A percentile compares a stretch with the other conserved stretches of the same genome.
Conservation (phyloP, 1,140 invertebrate species). For the Himalopsyche phryganea region DNA sequence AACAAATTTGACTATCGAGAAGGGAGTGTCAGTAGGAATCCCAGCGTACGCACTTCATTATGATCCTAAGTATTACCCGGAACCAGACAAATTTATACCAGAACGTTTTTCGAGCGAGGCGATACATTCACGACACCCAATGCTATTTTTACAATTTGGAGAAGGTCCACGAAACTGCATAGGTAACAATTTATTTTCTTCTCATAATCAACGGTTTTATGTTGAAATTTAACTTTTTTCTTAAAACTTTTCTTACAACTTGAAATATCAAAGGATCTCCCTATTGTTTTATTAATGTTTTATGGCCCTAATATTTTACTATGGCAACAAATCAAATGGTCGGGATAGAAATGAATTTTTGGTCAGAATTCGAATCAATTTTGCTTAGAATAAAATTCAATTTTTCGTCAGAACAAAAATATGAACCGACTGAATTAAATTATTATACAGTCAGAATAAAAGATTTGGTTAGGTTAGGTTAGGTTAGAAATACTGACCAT, state of each 20-base stretch:
- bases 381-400: too few relatives aligned
- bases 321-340: too few relatives aligned
- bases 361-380: too few relatives aligned
- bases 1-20: conserved; percentile 13
- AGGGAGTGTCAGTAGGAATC: conserved; percentile 12
- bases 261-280: background rate
- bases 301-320: background rate
- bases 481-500: too few relatives aligned
- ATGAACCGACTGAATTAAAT: too few relatives aligned
- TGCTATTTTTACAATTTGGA: conserved; percentile 23
- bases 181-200: conserved; percentile 1
- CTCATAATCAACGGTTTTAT: background rate
- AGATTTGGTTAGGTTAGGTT: too few relatives aligned
- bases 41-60: conserved; percentile 20
- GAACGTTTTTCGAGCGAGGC: conserved; percentile 20
- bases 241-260: background rate
- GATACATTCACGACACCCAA: conserved; percentile 9
- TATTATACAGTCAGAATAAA: too few relatives aligned
- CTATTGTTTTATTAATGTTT: background rate
- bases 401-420: too few relatives aligned
- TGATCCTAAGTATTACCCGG: conserved; percentile 25
- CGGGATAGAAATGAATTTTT: too few relatives aligned
- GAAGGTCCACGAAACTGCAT: conserved; percentile 27
- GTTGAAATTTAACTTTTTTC: background rate
- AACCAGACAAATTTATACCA: conserved; percentile 27